Conservation (phyloP, 2,888 invertebrate species). For the Thymelicus lineola region DNA sequence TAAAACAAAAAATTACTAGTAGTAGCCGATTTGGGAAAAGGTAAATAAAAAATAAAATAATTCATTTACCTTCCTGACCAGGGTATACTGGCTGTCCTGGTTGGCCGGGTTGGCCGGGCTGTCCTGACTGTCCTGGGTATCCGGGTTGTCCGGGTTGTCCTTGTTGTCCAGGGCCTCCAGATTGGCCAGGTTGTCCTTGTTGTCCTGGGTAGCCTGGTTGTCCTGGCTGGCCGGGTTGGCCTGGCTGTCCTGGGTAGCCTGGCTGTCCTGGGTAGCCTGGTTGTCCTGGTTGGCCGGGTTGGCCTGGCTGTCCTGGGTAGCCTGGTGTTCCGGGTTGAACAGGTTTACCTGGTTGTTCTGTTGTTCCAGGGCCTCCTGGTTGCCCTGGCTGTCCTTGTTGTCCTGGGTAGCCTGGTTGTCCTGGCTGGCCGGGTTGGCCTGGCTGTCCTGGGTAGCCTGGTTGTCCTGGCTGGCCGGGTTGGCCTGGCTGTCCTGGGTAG, state of each 20-base stretch:
- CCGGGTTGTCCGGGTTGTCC: conserved; percentile 68
- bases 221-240: conserved; percentile 50
- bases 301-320: not conserved
- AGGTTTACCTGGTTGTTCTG: conserved; percentile 26
- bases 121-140: conserved; percentile 48
- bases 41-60: too few relatives aligned
- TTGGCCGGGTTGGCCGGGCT: conserved; percentile 51
- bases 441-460: not conserved
- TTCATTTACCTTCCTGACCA: too few relatives aligned
- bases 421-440: not conserved
- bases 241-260: conserved; percentile 35
- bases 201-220: conserved; percentile 48
- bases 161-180: conserved; percentile 63
- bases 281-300: conserved; percentile 5
- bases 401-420: conserved; percentile 2
- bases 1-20: too few relatives aligned
- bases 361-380: not conserved
- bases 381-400: not conserved
- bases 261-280: conserved; percentile 40
- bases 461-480: not conserved
- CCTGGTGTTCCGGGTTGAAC: not conserved
- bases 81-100: not conserved
- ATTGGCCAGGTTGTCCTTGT: conserved; percentile 67
- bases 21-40: too few relatives aligned
- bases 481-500: not conserved